A percentile compares a stretch with the other conserved stretches of the same genome.
phyloP scores from a whole-genome alignment of 2,113 vertebrate species.

The Heptranchias perlo region DNA sequence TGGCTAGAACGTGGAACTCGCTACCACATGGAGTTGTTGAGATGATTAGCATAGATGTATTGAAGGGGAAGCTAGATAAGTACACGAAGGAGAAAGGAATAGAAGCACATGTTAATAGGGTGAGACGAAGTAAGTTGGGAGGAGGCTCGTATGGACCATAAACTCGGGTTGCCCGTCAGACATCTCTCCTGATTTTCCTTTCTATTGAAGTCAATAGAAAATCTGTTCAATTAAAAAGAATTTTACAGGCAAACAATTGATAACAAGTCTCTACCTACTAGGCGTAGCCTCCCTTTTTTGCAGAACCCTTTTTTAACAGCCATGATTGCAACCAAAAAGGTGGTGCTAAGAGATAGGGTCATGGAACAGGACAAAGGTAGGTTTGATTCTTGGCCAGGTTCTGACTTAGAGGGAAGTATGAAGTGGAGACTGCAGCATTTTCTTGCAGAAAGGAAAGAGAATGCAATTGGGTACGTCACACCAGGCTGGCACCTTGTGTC shows the following conservation, averaged over 20 bases:
- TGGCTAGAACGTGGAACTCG: no score
- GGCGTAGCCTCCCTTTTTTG: not conserved
- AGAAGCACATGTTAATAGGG: no score
- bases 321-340: no score
- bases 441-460: not conserved
- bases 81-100: no score
- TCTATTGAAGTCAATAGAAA: no score
- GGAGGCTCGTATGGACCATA: no score
- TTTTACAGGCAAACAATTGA: not conserved
- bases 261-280: not conserved
- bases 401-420: not conserved
- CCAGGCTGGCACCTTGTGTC: not conserved
- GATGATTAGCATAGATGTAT: no score
- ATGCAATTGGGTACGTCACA: not conserved
- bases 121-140: no score
- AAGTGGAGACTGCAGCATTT: not conserved
- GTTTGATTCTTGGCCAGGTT: not conserved
- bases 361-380: not conserved
- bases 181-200: not conserved
- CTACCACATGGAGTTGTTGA: no score
- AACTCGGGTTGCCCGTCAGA: not conserved
- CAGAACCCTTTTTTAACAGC: not conserved
- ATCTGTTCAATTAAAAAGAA: not conserved
- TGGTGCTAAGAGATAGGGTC: not conserved
- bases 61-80: no score